Base-by-base conservation (phyloP, 2,113 vertebrate species). In the Cyrtonyx montezumae region DNA sequence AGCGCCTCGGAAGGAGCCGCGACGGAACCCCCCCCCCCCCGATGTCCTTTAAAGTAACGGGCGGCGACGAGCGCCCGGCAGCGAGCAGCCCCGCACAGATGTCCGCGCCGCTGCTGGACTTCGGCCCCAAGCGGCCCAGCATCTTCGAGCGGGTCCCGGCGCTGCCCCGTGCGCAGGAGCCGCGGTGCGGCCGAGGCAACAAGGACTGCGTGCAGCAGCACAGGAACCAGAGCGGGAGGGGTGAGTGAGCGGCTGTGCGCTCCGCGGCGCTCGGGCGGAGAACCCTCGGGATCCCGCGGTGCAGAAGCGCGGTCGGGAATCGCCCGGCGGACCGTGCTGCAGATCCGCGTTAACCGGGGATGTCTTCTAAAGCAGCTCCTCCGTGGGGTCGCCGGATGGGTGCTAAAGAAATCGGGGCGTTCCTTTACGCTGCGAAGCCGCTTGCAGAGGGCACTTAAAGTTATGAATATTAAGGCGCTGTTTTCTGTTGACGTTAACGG, bases 31-130 rank as follows among this genome's bases (percentile, higher is more conserved):
- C 40, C 40, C 40, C 8, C 40, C 40, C 40, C 40, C 98, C 98
- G 79, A 95, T 98, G 88, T 98, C 98, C 58, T 95, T 97, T 66
- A 98, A 97, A 91, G 84, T 94, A 21, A 74, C 91, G 62, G 96
- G 94, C 91, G 96, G 96, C 71, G 93, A 56, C 91, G 97, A 97
- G 15, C 96, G 68, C 58, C 6, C 96, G 56, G 13, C 97, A 96
- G 96, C 97, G 40, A 40, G 97, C 91, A 98, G 94, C 84, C 84
- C 97, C 43, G 92, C 96, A 59, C 97, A 97, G 49, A 90, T 92
- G 88, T 88, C 96, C 79, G 90, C 86, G 26, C 97, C 97, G 26
- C 84, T 96, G 91, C 97, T 93, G 40, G 97, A 97, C 88, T 88
- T 93, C 81, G 78, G 97, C 93, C 97, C 97, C 37, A 98, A 97